Base-by-base conservation (phyloP, 2,888 invertebrate genomes). In the Mesochorus sp. region DNA sequence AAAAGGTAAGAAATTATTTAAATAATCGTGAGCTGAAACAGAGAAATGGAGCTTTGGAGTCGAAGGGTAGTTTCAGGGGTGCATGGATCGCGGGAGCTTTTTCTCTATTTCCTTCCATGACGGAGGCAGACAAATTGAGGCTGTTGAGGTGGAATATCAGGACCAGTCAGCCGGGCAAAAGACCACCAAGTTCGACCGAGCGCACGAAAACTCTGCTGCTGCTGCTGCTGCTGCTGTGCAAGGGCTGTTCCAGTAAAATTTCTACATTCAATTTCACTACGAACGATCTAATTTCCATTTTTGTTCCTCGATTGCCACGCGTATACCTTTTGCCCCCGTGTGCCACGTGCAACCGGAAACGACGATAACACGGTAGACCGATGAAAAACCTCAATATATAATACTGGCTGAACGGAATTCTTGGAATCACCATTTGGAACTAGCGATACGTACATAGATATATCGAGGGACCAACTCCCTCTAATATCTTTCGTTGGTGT, bases 251-350 rank as follows among this genome's bases (percentile, higher is more conserved):
- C 66, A 21, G 70, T 71, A 62, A 78, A 75, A 78, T 67, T 80
- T 71, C 71, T 51, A 80, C 75, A 75, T 80, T 80, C 78, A 80
- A 80, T 80, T 80, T 80, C 51, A 67, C 78, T 74, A 62, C 74
- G 78, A 76, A 78, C 78, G 49, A 37, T 75, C 78, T 78, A 71
- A 80, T 80, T 80, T 78, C 74, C 75, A 80, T 80, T 78, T 71
- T 49, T 71, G 70, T 67, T 55, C 49, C 70, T 61, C 74, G 47
- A 71, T 75, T 71, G 78, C 64, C 26, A 8, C 28, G 21, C n/a
- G n/a, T n/a, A n/a, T n/a, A 24, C 49, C 47, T 49, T 59, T 47
- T 44, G 14, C 42, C 24, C 62, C 14, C 19, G 17, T 17, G 14
- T 17, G 10, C 21, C 19, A 21, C 28, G 66, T 57, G 57, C 51